Evolutionary conservation across 1,140 invertebrate genomes (phyloP), one percentile per base, ranked within the genome.

Genomic region (Xylocopa sonorina): DNA sequence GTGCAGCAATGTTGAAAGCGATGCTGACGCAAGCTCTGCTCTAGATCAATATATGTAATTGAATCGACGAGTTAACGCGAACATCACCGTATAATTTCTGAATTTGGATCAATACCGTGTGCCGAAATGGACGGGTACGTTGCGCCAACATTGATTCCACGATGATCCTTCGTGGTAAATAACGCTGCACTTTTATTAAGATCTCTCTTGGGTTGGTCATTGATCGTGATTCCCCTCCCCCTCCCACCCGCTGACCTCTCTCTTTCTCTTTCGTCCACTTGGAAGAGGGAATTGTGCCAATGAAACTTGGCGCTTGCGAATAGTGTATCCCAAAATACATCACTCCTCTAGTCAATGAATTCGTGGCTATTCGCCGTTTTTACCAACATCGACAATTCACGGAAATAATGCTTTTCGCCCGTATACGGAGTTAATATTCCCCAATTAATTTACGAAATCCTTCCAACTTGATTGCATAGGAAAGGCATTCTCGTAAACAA

Each of bases 251-350:
- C 16, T 16, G 18, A n/a, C 29, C 27, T 32, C 29, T 29, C 50
- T 53, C 57, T 34, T 16, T 51, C 10, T 34, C 6, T 24, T 12
- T 67, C 27, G 10, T 16, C 24, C 38, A 10, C 7, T 14, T 29
- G 48, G 29, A 66, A 72, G 27, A 62, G 71, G 68, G 67, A 72
- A 78, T 78, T 67, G 80, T 82, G 80, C 80, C 80, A 82, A 72
- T 66, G 68, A 72, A 77, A 81, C 75, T 73, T 79, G 76, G 58
- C 64, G 66, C 50, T 73, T 14, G 27, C 60, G 46, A 48, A 73
- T 53, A 79, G 50, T 38, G 57, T 51, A 63, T 72, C 81, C 81
- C 4, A 80, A 82, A 82, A 82, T 82, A 82, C 55, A 75, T 80
- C 77, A 46, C 51, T 53, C 53, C 27, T n/a, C 48, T 80, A 48